Conservation (phyloP, 2,888 invertebrate species). For the Pherbina coryleti region DNA sequence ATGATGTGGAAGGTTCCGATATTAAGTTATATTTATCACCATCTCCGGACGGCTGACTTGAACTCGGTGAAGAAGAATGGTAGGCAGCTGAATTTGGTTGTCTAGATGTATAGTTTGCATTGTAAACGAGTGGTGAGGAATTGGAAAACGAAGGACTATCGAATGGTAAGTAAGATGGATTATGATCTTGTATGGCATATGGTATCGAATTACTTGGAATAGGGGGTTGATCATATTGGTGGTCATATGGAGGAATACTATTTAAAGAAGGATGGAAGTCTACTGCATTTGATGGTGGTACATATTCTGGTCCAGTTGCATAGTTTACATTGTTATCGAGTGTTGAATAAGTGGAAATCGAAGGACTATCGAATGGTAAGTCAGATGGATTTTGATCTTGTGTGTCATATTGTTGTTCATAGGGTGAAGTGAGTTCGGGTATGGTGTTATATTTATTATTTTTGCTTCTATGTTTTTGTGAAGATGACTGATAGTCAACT, state of each 20-base stretch:
- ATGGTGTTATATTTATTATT: too few species aligned
- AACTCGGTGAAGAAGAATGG: too few species aligned
- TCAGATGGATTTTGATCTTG: not conserved
- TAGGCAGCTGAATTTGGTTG: too few species aligned
- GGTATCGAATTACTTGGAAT: not conserved
- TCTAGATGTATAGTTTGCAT: not conserved
- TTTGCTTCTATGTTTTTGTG: too few species aligned
- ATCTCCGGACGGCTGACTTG: too few species aligned
- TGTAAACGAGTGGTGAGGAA: not conserved
- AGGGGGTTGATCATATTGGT: not conserved
- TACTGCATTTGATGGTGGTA: not conserved
- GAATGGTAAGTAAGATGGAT: not conserved
- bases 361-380: too few species aligned
- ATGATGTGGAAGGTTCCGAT: not conserved
- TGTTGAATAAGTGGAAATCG: not conserved
- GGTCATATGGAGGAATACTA: not conserved
- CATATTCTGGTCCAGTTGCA: too few species aligned
- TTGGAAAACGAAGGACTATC: not conserved
- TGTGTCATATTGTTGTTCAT: not conserved
- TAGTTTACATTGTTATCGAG: not conserved
- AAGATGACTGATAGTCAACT: not conserved
- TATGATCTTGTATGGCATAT: too few species aligned
- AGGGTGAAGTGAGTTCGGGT: too few species aligned
- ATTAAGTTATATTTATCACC: too few species aligned
- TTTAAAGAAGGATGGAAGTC: not conserved